Evolutionary conservation across 1,140 invertebrate genomes (phyloP), one percentile per base, ranked within the genome.

Genomic region (Brevipalpus yothersi): DNA sequence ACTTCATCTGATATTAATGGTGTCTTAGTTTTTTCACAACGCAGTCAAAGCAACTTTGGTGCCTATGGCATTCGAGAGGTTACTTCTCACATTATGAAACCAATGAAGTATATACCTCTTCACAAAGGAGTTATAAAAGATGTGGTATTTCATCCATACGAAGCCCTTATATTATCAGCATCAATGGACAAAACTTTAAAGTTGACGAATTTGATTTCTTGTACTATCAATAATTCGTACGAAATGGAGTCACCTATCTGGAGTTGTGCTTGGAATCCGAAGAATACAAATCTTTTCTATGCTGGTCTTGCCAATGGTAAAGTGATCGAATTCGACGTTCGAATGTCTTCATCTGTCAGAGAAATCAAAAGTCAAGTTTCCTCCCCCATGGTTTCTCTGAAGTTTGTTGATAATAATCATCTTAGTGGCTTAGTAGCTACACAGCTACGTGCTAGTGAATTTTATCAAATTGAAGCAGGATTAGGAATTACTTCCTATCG

Each of bases 211-310:
- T 66, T 81, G 5, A 65, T 69, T 11, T 70, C 64, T 56, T 73
- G 71, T 60, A 31, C 71, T 17, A 65, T 73, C 61, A 19, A 5
- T 7, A 17, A 10, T n/a, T 19, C 49, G n/a, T 76, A 78, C 63
- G 64, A 66, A 67, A 68, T 73, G 4, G 76, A 78, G 2, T 69
- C 70, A 41, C 77, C 78, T 47, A 69, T 86, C 0, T 92, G 87
- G 87, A 84, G 85, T 21, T 87, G 86, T 67, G 78, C 80, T 21
- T 85, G 87, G 82, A 82, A 84, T 66, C 69, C 71, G 8, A 72
- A 80, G 15, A 76, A 82, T 62, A 70, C 74, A 3, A 77, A 83
- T 65, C 73, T 81, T 58, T 82, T 89, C 63, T 80, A 81, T 67
- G 77, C 79, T 9, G 85, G 85, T 1, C 77, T 77, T 0, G 75